Conservation (phyloP, 2,888 invertebrate species). For the Ethmia dodecea region DNA sequence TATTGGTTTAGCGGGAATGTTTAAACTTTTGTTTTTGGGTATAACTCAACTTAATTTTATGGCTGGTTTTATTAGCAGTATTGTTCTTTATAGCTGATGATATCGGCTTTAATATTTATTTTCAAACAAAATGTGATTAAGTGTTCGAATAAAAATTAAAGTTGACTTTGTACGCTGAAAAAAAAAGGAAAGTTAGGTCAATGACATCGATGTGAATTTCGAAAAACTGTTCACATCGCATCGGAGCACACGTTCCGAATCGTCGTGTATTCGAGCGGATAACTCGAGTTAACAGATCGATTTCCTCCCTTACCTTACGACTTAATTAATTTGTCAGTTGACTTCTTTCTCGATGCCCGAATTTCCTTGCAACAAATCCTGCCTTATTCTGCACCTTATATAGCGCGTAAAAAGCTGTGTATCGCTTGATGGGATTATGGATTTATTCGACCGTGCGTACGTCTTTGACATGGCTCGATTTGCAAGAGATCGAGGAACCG, state of each 20-base stretch:
- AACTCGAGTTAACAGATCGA: constrained; percentile 61
- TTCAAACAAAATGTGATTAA: constrained; percentile 1
- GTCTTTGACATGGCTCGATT: constrained; percentile 32
- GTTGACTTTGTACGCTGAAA: no score
- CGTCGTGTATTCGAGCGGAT: constrained; percentile 47
- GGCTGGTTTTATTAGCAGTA: no score
- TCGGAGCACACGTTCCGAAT: constrained; percentile 20
- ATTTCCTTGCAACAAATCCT: neutral
- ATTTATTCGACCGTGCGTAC: constrained; percentile 30
- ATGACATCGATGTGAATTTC: neutral
- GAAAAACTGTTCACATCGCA: constrained; percentile 4
- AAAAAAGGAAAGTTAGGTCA: no score
- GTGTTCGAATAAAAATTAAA: constrained; percentile 4
- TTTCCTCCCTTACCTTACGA: constrained; percentile 49
- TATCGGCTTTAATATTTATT: no score
- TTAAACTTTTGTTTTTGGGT: neutral
- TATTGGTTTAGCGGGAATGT: neutral
- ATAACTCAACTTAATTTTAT: neutral
- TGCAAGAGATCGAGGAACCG: constrained; percentile 29
- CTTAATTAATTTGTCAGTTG: constrained; percentile 62
- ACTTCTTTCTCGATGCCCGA: constrained; percentile 26
- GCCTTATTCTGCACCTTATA: neutral
- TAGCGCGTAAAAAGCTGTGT: neutral
- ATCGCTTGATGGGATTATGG: neutral
- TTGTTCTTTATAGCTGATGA: no score